A percentile compares a stretch with the other conserved stretches of the same genome.
Conservation (phyloP, 2,113 vertebrate genomes). For the Fregata magnificens region DNA sequence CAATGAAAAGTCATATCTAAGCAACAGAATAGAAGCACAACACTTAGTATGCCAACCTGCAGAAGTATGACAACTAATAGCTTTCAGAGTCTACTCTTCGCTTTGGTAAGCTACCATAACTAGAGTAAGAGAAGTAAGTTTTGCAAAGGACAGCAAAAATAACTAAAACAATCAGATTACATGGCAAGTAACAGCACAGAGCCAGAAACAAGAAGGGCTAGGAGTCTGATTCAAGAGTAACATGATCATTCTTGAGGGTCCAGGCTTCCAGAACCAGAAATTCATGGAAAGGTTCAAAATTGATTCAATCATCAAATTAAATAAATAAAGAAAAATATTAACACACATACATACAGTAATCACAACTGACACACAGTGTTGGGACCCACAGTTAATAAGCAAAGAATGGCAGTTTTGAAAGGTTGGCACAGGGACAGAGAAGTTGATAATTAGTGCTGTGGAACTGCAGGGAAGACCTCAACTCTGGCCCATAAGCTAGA, state of each 20-base stretch:
- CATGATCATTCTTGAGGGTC: background rate
- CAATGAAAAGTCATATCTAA: background rate
- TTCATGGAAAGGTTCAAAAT: background rate
- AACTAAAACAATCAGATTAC: background rate
- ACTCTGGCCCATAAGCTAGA: background rate
- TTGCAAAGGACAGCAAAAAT: background rate
- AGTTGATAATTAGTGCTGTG: background rate
- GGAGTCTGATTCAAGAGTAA: background rate
- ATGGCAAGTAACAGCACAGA: background rate
- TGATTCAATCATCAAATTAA: background rate
- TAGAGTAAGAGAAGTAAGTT: background rate
- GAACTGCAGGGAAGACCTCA: background rate
- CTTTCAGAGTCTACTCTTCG: background rate
- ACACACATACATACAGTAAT: background rate
- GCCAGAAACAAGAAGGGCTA: background rate
- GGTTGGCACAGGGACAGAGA: background rate
- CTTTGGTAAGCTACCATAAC: background rate
- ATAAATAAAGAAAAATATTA: background rate
- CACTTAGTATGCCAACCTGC: too few species aligned
- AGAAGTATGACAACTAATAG: background rate
- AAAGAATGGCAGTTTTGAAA: background rate
- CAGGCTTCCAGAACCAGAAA: background rate
- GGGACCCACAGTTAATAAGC: background rate
- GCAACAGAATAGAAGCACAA: background rate
- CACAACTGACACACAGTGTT: background rate